These are phyloP conservation scores for Gobio gobio DNA, from an alignment of 2,113 vertebrate genomes.

Conservation along the genomic window DNA sequence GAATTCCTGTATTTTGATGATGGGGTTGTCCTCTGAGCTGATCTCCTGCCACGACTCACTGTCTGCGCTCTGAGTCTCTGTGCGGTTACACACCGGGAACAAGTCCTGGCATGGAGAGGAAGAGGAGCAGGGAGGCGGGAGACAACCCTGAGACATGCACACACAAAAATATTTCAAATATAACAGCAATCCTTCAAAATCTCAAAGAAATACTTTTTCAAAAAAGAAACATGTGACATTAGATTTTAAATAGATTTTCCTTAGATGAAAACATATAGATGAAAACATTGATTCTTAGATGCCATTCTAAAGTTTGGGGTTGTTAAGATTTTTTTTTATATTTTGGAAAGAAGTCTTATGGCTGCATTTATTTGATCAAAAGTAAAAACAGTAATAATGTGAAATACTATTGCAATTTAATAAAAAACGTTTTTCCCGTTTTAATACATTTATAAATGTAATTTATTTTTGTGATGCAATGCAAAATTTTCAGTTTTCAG, in stretches of 20 bases:
- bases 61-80: slow-evolving; percentile 65
- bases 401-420: neutral
- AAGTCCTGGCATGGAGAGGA: slow-evolving; percentile 65
- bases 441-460: neutral
- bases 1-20: slow-evolving; percentile 37
- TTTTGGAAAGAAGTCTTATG: neutral
- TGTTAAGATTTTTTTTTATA: neutral
- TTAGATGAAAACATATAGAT: too few relatives aligned
- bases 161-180: slow-evolving; percentile 11
- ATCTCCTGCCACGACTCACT: slow-evolving; percentile 75
- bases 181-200: neutral
- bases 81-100: slow-evolving; percentile 62
- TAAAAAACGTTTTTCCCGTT: neutral
- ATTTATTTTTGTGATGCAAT: neutral
- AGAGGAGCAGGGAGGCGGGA: slow-evolving; percentile 64
- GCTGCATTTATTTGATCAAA: neutral
- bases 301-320: neutral
- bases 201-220: neutral
- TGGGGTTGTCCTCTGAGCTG: slow-evolving; percentile 43
- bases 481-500: neutral
- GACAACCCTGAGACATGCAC: slow-evolving; percentile 44
- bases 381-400: neutral
- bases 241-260: too few relatives aligned
- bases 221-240: too few relatives aligned
- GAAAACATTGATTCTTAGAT: neutral